These are phyloP conservation scores for Bufo bufo DNA, from an alignment of 2,113 vertebrate species.

Conservation along the genomic window DNA sequence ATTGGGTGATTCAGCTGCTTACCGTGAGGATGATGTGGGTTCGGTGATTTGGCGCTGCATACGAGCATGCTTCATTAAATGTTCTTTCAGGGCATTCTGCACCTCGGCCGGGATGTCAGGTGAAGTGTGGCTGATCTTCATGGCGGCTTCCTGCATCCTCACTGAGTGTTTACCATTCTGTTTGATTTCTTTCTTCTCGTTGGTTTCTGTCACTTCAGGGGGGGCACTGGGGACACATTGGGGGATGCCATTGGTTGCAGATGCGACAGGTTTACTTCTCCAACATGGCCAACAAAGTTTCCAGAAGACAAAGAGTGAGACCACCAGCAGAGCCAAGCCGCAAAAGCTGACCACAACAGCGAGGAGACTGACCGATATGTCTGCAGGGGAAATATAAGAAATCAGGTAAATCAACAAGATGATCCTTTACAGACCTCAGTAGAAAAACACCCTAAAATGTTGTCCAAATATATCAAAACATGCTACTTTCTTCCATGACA, in stretches of 20 bases:
- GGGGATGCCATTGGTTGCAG: slow-evolving; percentile 70
- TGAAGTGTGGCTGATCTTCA: slow-evolving; percentile 99
- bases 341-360: slow-evolving; percentile 97
- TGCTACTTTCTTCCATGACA: too few species aligned
- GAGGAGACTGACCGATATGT: slow-evolving; percentile 95
- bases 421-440: too few species aligned
- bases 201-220: slow-evolving; percentile 76
- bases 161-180: slow-evolving; percentile 79
- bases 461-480: too few species aligned
- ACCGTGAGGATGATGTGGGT: slow-evolving; percentile 95
- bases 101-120: slow-evolving; percentile 97
- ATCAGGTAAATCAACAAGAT: not conserved
- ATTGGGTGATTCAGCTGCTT: slow-evolving; percentile 45
- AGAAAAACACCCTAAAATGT: too few species aligned
- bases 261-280: slow-evolving; percentile 86
- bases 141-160: slow-evolving; percentile 85
- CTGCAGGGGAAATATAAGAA: slow-evolving; percentile 68
- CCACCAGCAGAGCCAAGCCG: slow-evolving; percentile 91
- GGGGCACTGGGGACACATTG: slow-evolving; percentile 72
- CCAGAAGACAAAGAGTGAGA: slow-evolving; percentile 98
- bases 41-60: slow-evolving; percentile 97
- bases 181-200: slow-evolving; percentile 82
- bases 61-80: slow-evolving; percentile 86
- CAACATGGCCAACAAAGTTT: slow-evolving; percentile 97
- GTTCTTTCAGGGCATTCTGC: slow-evolving; percentile 87